Evolutionary conservation across 1,140 invertebrate species (phyloP), one percentile per base, ranked within the genome.

Genomic region (Drosophila sp.): DNA sequence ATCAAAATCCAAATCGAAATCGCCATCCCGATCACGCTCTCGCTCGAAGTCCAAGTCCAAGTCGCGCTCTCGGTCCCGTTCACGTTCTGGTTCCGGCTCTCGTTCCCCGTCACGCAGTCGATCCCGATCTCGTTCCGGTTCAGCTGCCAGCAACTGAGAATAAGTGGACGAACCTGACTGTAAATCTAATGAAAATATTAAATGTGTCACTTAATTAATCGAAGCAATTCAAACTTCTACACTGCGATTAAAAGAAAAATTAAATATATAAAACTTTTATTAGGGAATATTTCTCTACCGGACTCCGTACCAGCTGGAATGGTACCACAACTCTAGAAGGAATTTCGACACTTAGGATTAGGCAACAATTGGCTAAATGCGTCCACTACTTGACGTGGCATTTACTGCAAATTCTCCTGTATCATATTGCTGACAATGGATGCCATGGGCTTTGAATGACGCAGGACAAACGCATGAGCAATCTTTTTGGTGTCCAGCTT

Each of bases 381-480:
- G 21, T 59, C 32, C 4, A 25, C 1, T 13, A 25, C 1, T 13
- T 21, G 36, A 7, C 18, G 6, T 51, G 34, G 18, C 14, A 21
- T 8, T 53, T 38, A 70, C 0, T 45, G n/a, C 6, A 80, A 46
- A 69, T 89, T 65, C 62, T 93, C 76, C 27, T 90, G 82, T 58
- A 95, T 94, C 91, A 94, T 92, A 62, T 93, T 92, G 7, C 93
- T 92, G 13, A 96, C 93, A 29, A 95, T 92, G 1, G 78, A 76
- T 5, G 94, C 96, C 92, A 97, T 94, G 69, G 94, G 93, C 18
- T 93, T 80, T 9, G 94, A 94, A 71, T 93, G 80, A 0, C 93
- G 92, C 14, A 97, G 82, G 7, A 97, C 96, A 93, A 97, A 98
- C 1, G 96, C 94, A 92, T 98, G 97, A 21, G 94, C 91, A 81